A percentile compares a stretch with the other conserved stretches of the same genome.
phyloP scores from a whole-genome alignment of 37 sponge, comb jelly and placozoan genomes.

The Cladorhizidae sp. region DNA sequence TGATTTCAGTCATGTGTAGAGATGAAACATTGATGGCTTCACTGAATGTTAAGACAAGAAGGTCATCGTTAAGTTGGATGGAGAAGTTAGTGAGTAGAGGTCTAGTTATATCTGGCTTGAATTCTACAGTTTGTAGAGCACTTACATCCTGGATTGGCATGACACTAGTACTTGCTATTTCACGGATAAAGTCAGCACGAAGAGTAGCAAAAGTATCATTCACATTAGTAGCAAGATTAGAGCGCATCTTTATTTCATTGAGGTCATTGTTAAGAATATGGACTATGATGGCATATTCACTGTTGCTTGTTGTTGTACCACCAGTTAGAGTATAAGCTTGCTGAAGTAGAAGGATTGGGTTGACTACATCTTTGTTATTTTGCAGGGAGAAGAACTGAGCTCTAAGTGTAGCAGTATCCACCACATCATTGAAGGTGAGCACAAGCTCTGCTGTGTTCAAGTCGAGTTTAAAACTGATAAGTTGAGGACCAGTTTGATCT shows the following conservation, averaged over 20 bases:
- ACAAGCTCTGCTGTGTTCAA: conserved; percentile 75
- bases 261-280: conserved; percentile 59
- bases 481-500: conserved; percentile 69
- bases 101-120: conserved; percentile 72
- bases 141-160: conserved; percentile 51
- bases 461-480: conserved; percentile 74
- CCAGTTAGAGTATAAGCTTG: conserved; percentile 51
- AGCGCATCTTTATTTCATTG: conserved; percentile 79
- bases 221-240: conserved; percentile 66
- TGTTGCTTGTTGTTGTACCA: conserved; percentile 53
- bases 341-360: conserved; percentile 20
- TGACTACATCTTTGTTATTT: conserved; percentile 27
- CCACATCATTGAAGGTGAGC: conserved; percentile 82
- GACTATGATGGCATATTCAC: conserved; percentile 71
- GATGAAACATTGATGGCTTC: conserved; percentile 87
- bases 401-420: conserved; percentile 55
- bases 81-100: conserved; percentile 69
- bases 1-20: conserved; percentile 64
- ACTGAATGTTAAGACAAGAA: conserved; percentile 74
- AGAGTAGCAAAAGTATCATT: conserved; percentile 78
- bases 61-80: conserved; percentile 51
- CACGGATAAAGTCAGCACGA: conserved; percentile 61
- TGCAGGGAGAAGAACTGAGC: conserved; percentile 79
- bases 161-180: conserved; percentile 66
- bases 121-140: conserved; percentile 54